Base-by-base conservation (phyloP, 1,140 invertebrate genomes). In the Conus betulinus region DNA sequence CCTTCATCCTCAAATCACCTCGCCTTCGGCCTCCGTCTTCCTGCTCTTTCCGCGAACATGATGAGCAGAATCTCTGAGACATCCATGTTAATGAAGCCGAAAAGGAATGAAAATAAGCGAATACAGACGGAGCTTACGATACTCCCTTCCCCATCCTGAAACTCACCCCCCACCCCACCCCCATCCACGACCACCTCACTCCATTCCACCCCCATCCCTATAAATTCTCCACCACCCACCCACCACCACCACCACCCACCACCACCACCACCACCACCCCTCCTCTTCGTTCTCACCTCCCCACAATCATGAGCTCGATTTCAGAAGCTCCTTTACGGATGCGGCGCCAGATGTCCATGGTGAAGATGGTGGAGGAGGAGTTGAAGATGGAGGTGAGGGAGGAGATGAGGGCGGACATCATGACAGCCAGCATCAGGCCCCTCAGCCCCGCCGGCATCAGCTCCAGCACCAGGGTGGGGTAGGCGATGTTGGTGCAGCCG, bases 361-460 rank as follows among this genome's bases (percentile, higher is more conserved):
- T 96, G 91, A 96, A 96, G 84, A 96, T 96, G 4, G 96, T 96
- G 67, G 95, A 96, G 88, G 94, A 95, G 53, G 95, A 96, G 93
- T 96, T 96, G 92, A 96, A 96, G 84, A 96, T 96, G 27, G 96
- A 96, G 23, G 96, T 96, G 81, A 96, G 92, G 51, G 95, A 96
- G 87, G 83, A 84, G 27, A 96, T 96, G 17, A 96, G 93, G 57
- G 96, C 96, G 13, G 96, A 96, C 94, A 96, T 95, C 96, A 96
- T 96, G 10, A 96, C 96, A 13, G 96, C 95, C 88, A 96, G 88
- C 95, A 96, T 96, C 86, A 96, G 87, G 39, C 96, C 96, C 55
- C 94, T 90, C 23, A 96, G 90, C 53, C 94, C 95, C 8, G 88
- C 88, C 0, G 94, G 94, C 94, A 95, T 94, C 52, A 95, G 87